Base-by-base conservation (phyloP, 1,140 invertebrate genomes). In the Hermatobates lingyangjiaoensis region DNA sequence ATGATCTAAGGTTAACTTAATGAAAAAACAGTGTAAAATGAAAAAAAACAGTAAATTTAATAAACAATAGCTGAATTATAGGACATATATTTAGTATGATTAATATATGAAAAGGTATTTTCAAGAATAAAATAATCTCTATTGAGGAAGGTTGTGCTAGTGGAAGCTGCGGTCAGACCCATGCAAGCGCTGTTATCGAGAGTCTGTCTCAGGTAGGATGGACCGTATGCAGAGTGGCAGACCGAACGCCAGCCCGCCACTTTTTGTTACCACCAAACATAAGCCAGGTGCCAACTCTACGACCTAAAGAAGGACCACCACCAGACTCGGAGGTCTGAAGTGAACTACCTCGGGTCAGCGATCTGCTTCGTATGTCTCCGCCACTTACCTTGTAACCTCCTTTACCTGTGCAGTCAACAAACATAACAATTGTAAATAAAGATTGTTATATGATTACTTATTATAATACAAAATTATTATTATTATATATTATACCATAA, bases 201-300 rank as follows among this genome's bases (percentile, higher is more conserved):
- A 50, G 12, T 27, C 12, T 4, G 12, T 28, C 49, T 50, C 49
- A 50, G 14, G 49, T 39, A 3, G 49, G 49, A 25, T 50, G 49
- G 7, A 50, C 49, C 2, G 39, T 38, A n/a, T 50, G 49, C 38
- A 50, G 25, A 25, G 49, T 50, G 3, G 49, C 49, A 3, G 49
- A 25, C 4, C 49, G 28, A 18, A 39, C 42, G 18, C 30, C 30
- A 5, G 45, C 23, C n/a, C 67, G 56, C 10, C 65, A 64, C 57
- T 74, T 73, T 58, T 73, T 73, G 57, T 63, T 69, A 52, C 68
- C 68, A 34, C 71, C 71, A 56, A 74, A 74, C 26, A 65, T 74
- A 53, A 74, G 74, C 72, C 72, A 74, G 1, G 70, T 74, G 23
- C 71, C 72, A 47, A 74, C 70, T 61, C 73, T 73, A 24, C 71